A percentile compares a stretch with the other conserved stretches of the same genome.
Evolutionary conservation across 2,797 vertebrate species (phyloP).

Genomic region (Onychomys leucogaster): DNA sequence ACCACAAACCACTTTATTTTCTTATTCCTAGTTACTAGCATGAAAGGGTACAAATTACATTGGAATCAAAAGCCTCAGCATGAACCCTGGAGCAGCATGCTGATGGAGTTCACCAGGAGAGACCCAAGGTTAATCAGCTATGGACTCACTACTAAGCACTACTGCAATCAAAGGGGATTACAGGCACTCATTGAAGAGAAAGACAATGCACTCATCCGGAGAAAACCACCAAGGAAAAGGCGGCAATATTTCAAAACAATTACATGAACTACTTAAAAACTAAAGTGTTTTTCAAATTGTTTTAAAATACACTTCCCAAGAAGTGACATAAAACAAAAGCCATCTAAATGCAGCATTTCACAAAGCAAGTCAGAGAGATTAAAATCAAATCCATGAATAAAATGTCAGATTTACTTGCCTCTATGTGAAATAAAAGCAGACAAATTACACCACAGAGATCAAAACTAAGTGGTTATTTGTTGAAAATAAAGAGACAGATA

Average conservation of each 20-base stretch:
- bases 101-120: constrained; percentile 62
- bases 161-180: constrained; percentile 55
- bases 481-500: constrained; percentile 70
- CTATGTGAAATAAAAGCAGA: constrained; percentile 63
- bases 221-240: constrained; percentile 52
- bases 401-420: constrained; percentile 46
- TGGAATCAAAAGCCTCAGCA: constrained; percentile 57
- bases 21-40: constrained; percentile 37
- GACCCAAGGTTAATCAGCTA: constrained; percentile 78
- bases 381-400: constrained; percentile 66
- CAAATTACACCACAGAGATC: constrained; percentile 69
- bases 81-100: neutral
- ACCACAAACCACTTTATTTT: constrained; percentile 53
- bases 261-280: constrained; percentile 73
- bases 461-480: constrained; percentile 73
- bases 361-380: constrained; percentile 69
- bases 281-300: constrained; percentile 69
- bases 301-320: constrained; percentile 77
- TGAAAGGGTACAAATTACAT: constrained; percentile 19
- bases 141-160: neutral
- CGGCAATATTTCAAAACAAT: constrained; percentile 73
- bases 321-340: constrained; percentile 78
- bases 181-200: constrained; percentile 44
- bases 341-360: constrained; percentile 70
- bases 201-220: constrained; percentile 48